Conservation (phyloP, 2,797 vertebrate species). For the Sphenopsis melanotis region DNA sequence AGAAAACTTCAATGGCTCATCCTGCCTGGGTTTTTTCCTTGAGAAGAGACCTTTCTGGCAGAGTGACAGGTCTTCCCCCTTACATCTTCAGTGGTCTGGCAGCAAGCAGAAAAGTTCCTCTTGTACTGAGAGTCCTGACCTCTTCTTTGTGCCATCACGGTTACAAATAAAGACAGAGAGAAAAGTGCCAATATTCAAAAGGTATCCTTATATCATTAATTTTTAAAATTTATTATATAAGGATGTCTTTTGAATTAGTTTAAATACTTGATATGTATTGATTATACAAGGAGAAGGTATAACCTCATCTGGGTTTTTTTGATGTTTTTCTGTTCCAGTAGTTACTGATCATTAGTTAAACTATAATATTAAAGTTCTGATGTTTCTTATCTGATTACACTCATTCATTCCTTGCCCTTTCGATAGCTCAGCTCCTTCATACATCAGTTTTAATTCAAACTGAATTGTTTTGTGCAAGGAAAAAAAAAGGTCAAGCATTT, state of each 20-base stretch:
- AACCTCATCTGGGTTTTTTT: rapidly evolving
- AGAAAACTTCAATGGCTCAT: background rate
- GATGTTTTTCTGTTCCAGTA: background rate
- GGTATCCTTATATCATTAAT: background rate
- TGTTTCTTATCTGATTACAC: background rate
- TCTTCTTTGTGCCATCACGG: background rate
- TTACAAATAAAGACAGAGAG: background rate
- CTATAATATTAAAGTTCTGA: background rate
- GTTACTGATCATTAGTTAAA: background rate
- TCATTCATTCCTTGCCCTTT: background rate
- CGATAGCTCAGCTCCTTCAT: background rate
- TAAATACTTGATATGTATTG: background rate
- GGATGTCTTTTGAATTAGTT: background rate
- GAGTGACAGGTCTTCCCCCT: background rate
- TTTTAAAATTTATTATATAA: background rate
- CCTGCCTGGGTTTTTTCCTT: background rate
- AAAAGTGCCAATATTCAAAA: background rate
- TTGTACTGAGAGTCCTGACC: background rate
- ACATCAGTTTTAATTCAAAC: background rate
- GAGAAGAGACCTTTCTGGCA: background rate
- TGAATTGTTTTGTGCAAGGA: background rate
- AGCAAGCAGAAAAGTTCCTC: background rate
- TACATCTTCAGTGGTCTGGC: background rate
- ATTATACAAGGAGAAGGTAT: background rate
- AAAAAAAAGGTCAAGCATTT: background rate